A percentile compares a stretch with the other conserved stretches of the same genome.
These are phyloP conservation scores for Lepidochitona cinerea DNA, from an alignment of 2,888 invertebrate genomes.

Conservation along the genomic window DNA sequence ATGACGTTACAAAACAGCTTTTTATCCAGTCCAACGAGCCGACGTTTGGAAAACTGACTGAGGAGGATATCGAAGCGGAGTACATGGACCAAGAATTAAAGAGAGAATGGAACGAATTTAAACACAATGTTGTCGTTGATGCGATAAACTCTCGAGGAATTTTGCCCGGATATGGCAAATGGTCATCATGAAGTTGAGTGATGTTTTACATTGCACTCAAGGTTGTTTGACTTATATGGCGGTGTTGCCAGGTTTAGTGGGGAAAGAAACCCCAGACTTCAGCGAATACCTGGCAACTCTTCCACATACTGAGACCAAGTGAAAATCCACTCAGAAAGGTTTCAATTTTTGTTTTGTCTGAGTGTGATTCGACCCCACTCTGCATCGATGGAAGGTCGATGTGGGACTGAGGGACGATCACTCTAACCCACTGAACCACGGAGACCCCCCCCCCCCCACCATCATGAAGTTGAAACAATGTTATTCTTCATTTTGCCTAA, in stretches of 20 bases:
- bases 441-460: too few species aligned
- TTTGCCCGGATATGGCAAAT: constrained; percentile 68
- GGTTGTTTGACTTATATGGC: neutral
- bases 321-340: too few species aligned
- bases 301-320: too few species aligned
- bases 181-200: constrained; percentile 49
- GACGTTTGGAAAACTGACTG: constrained; percentile 63
- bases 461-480: too few species aligned
- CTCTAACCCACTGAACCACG: too few species aligned
- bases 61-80: constrained; percentile 67
- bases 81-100: constrained; percentile 67
- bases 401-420: too few species aligned
- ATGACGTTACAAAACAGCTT: constrained; percentile 64
- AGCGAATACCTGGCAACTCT: too few species aligned
- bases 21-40: constrained; percentile 65
- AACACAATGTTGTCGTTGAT: constrained; percentile 65
- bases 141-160: constrained; percentile 66
- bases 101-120: constrained; percentile 69
- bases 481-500: too few species aligned
- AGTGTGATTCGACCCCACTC: too few species aligned
- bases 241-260: neutral
- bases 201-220: neutral
- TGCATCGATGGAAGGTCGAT: too few species aligned
- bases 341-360: too few species aligned
- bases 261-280: neutral